Conservation (phyloP, 2,888 invertebrate species). For the Clivina fossor region DNA sequence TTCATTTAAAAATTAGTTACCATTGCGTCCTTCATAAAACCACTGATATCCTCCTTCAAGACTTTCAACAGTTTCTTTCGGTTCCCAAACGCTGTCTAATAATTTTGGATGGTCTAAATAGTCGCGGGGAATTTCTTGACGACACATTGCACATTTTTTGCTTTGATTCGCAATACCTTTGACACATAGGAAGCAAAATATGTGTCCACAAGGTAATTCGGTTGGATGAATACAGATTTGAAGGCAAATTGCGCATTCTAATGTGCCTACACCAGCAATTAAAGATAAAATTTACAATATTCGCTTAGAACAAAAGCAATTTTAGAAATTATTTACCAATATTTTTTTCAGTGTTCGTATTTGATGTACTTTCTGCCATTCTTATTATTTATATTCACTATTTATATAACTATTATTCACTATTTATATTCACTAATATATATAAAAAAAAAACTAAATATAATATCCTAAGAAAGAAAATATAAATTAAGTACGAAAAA, state of each 20-base stretch:
- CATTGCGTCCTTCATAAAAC: conserved; percentile 95
- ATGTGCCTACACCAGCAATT: conserved; percentile 40
- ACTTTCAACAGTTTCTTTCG: conserved; percentile 49
- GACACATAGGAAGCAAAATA: conserved; percentile 94
- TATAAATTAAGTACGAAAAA: too few relatives aligned
- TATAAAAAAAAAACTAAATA: too few relatives aligned
- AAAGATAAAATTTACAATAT: neutral
- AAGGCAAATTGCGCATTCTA: conserved; percentile 90
- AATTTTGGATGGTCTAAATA: conserved; percentile 84
- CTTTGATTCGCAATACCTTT: conserved; percentile 90
- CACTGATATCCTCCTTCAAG: conserved; percentile 79
- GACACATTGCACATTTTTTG: conserved; percentile 89
- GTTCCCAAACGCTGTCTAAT: conserved; percentile 58
- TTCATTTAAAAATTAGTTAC: conserved; percentile 58
- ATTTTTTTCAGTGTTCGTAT: neutral
- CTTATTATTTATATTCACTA: neutral
- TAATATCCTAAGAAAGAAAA: too few relatives aligned
- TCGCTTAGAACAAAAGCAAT: neutral
- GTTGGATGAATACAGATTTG: conserved; percentile 92
- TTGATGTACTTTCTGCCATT: conserved; percentile 13
- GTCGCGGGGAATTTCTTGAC: conserved; percentile 85
- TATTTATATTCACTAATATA: too few relatives aligned
- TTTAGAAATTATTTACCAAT: neutral
- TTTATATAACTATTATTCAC: too few relatives aligned
- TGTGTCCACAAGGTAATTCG: conserved; percentile 88